phyloP scores from a whole-genome alignment of 2,888 invertebrate genomes.

The Ditylenchus weischeri region DNA sequence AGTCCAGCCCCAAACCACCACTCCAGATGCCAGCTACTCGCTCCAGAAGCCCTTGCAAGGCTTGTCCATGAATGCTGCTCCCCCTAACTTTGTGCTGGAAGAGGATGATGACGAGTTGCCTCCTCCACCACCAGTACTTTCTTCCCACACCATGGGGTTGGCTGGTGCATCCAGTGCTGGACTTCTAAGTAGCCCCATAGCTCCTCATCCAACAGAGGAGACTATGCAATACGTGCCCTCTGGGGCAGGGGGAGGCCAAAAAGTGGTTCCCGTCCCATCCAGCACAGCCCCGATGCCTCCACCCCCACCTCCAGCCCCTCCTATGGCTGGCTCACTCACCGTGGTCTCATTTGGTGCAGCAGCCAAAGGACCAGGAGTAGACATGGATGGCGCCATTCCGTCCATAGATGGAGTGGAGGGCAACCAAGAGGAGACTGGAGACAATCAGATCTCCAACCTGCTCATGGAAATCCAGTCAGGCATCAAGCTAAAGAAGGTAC shows the following conservation, averaged over 20 bases:
- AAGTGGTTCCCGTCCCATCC: background rate
- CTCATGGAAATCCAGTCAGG: conserved; percentile 54
- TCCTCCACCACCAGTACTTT: conserved; percentile 48
- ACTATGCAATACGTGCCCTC: conserved; percentile 12
- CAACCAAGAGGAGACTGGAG: background rate
- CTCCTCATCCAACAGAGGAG: background rate
- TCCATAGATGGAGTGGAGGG: background rate
- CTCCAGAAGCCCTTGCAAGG: background rate
- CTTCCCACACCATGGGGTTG: conserved; percentile 3
- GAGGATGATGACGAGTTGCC: conserved; percentile 54
- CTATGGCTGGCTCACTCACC: conserved; percentile 1
- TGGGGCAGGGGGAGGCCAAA: conserved; percentile 8
- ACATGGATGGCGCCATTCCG: background rate
- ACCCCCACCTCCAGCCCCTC: conserved; percentile 29
- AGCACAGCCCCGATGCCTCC: conserved; percentile 52
- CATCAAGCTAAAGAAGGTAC: conserved; percentile 49
- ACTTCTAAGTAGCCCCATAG: too few species aligned
- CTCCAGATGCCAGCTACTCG: conserved; percentile 1
- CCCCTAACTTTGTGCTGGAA: conserved; percentile 28
- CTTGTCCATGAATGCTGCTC: background rate
- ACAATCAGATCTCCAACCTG: conserved; percentile 34
- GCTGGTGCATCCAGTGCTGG: background rate
- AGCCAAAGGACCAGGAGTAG: background rate
- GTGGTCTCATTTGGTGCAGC: background rate
- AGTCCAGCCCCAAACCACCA: background rate